Percentiles rank a stretch among this genome's conserved stretches.
Evolutionary conservation across 2,888 invertebrate species (phyloP).

Genomic region (Julus scandinavius): DNA sequence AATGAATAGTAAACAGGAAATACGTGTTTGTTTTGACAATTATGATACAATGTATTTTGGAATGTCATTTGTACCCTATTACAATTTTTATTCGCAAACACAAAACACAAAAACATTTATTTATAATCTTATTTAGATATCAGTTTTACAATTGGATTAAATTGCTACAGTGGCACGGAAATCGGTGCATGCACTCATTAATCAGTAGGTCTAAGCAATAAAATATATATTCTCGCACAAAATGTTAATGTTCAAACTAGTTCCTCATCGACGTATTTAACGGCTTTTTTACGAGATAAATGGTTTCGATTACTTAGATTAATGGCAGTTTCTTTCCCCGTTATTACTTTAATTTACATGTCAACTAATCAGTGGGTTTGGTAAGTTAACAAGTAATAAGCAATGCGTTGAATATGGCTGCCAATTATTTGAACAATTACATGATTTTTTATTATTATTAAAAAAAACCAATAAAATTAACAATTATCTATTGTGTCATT

Average conservation of each 20-base stretch:
- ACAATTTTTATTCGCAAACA: no score
- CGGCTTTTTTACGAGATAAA: background rate
- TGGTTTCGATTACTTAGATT: background rate
- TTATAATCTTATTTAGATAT: background rate
- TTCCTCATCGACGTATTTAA: background rate
- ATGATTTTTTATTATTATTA: no score
- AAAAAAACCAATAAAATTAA: no score
- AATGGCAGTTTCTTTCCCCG: background rate
- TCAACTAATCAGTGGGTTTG: background rate
- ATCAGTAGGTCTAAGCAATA: background rate
- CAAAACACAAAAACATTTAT: no score
- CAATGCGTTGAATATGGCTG: background rate
- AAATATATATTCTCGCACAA: background rate
- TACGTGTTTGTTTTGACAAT: no score
- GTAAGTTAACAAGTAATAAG: background rate
- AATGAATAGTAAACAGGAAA: no score
- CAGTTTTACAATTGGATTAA: background rate
- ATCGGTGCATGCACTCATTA: background rate
- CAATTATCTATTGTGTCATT: no score
- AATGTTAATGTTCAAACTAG: background rate
- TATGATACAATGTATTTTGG: no score
- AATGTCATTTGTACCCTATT: no score
- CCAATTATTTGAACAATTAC: no score
- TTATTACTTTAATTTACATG: background rate
- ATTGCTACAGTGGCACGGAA: background rate